These are phyloP conservation scores for Austrofundulus limnaeus DNA, from an alignment of 2,113 vertebrate species.

Conservation along the genomic window DNA sequence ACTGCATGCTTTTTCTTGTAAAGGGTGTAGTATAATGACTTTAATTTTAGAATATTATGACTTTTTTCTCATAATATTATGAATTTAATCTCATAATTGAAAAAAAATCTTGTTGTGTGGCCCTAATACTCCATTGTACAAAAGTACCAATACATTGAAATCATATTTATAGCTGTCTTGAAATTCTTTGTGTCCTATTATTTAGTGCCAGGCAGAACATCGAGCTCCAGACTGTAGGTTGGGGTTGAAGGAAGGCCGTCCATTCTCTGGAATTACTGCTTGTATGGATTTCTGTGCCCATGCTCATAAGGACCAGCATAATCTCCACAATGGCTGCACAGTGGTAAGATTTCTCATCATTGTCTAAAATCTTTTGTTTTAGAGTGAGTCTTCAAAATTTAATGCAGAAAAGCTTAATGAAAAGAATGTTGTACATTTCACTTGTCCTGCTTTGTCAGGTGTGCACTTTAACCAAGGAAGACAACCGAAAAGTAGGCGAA, in stretches of 20 bases:
- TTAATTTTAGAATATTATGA: too few species aligned
- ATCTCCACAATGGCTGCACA: conserved; percentile 96
- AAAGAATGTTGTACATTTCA: background rate
- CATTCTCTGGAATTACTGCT: conserved; percentile 95
- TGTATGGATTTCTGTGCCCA: conserved; percentile 99
- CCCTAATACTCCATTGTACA: too few species aligned
- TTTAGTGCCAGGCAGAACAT: conserved; percentile 86
- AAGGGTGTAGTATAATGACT: too few species aligned
- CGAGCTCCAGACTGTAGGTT: conserved; percentile 91
- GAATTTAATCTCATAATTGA: too few species aligned
- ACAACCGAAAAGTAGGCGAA: conserved; percentile 89
- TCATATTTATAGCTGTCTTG: background rate
- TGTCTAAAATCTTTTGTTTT: background rate
- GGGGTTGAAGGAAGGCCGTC: conserved; percentile 91
- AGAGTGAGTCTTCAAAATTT: background rate
- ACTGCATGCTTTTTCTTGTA: too few species aligned
- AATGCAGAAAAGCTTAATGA: background rate
- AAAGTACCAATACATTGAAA: background rate
- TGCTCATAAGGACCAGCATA: conserved; percentile 98
- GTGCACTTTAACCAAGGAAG: conserved; percentile 96
- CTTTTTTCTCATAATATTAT: too few species aligned
- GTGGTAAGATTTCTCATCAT: conserved; percentile 83
- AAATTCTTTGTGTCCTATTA: conserved; percentile 4
- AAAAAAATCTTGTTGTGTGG: too few species aligned
- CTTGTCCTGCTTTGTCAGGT: conserved; percentile 78